Percentiles rank a stretch among this genome's conserved stretches.
Evolutionary conservation across 2,797 vertebrate genomes (phyloP).

Genomic region (Synanceia verrucosa): DNA sequence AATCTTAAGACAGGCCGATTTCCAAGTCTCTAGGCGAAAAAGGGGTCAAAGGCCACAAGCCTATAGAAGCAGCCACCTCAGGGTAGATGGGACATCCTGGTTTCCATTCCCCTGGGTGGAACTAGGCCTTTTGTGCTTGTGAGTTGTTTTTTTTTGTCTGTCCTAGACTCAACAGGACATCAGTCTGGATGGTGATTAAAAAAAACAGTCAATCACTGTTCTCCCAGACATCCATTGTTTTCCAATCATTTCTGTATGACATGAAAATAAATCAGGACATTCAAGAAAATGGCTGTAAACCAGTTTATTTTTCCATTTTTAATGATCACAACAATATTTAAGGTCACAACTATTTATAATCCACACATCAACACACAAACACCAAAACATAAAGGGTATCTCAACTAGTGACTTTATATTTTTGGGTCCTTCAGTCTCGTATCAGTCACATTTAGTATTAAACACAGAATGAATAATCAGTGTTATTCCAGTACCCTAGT

Average conservation of each 20-base stretch:
- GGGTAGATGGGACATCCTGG: slow-evolving; percentile 67
- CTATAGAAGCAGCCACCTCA: slow-evolving; percentile 53
- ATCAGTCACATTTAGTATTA: slow-evolving; percentile 19
- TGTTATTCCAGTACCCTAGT: slow-evolving; percentile 21
- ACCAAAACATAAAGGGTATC: slow-evolving; percentile 2
- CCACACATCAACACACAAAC: not conserved
- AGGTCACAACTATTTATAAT: not conserved
- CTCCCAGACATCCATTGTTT: not conserved
- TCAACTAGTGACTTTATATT: slow-evolving; percentile 14
- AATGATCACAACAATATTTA: not conserved
- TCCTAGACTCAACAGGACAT: slow-evolving; percentile 67
- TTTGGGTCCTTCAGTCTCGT: slow-evolving; percentile 4
- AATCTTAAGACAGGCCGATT: slow-evolving; percentile 52
- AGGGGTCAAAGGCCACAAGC: slow-evolving; percentile 65
- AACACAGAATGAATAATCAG: slow-evolving; percentile 22
- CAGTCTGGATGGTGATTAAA: slow-evolving; percentile 50
- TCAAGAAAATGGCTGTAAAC: not conserved
- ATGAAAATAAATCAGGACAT: not conserved
- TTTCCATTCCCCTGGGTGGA: slow-evolving; percentile 50
- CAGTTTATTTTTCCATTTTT: slow-evolving; percentile 7
- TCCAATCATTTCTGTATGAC: not conserved
- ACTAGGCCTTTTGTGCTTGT: slow-evolving; percentile 51
- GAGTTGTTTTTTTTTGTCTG: slow-evolving; percentile 40
- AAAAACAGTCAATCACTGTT: slow-evolving; percentile 4
- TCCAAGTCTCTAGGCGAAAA: slow-evolving; percentile 56